phyloP scores from a whole-genome alignment of 2,888 invertebrate species.

The Pycnomerus fuliginosus region DNA sequence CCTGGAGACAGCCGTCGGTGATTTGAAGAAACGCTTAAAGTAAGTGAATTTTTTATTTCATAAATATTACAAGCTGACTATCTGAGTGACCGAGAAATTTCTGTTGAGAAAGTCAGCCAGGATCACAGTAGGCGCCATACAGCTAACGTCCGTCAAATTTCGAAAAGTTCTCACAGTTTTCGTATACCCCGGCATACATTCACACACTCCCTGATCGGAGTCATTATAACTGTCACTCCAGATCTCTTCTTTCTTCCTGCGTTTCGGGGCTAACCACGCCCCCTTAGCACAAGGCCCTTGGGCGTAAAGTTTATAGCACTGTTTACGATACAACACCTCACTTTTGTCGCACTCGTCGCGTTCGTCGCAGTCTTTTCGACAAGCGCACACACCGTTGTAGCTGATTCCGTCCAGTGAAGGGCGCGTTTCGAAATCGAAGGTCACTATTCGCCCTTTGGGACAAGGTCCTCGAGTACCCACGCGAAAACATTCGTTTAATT shows the following conservation, averaged over 20 bases:
- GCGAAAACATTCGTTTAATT: conserved; percentile 67
- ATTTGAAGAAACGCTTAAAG: conserved; percentile 60
- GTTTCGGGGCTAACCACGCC: conserved; percentile 66
- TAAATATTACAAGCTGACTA: conserved; percentile 16
- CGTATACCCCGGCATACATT: conserved; percentile 69
- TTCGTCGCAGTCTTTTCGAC: conserved; percentile 45
- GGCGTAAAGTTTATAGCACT: conserved; percentile 75
- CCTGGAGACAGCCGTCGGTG: conserved; percentile 58
- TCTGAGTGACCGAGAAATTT: conserved; percentile 39
- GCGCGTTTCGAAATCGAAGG: conserved; percentile 77
- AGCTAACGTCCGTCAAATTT: conserved; percentile 50
- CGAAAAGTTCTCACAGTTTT: conserved; percentile 45
- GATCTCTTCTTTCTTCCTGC: conserved; percentile 41
- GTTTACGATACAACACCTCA: conserved; percentile 61
- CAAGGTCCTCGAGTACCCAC: conserved; percentile 80
- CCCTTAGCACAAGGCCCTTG: conserved; percentile 75
- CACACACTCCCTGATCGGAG: conserved; percentile 46
- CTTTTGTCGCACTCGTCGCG: conserved; percentile 36
- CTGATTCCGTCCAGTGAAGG: conserved; percentile 79
- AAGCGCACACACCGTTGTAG: conserved; percentile 80
- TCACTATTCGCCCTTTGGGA: conserved; percentile 67
- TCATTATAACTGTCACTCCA: conserved; percentile 26
- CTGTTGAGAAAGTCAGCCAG: conserved; percentile 66
- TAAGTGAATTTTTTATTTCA: conserved; percentile 39
- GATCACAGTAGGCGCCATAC: conserved; percentile 63